phyloP scores from a whole-genome alignment of 2,113 vertebrate genomes.

The Mixornis gularis region DNA sequence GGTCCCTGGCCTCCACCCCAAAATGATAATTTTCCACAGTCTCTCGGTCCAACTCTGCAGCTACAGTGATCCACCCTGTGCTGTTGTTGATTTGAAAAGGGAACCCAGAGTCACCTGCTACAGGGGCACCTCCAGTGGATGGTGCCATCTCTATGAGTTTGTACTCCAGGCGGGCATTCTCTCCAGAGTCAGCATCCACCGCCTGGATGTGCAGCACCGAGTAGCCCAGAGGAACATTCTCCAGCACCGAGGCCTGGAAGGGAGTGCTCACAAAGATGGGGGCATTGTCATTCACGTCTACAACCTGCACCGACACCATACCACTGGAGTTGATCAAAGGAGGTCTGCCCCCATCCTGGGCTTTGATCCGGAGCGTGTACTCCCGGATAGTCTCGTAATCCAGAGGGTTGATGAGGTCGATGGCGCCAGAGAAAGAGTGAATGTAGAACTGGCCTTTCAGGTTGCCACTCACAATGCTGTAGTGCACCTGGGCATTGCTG shows the following conservation, averaged over 20 bases:
- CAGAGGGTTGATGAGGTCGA: conserved; percentile 91
- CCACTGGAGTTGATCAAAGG: conserved; percentile 92
- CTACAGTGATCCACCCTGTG: conserved; percentile 92
- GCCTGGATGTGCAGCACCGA: conserved; percentile 95
- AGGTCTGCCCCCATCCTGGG: conserved; percentile 93
- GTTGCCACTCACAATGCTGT: conserved; percentile 94
- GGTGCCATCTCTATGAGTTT: conserved; percentile 76
- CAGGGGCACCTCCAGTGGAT: not conserved
- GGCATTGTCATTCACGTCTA: conserved; percentile 93
- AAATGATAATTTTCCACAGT: conserved; percentile 88
- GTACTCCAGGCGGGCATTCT: conserved; percentile 89
- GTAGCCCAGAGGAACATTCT: conserved; percentile 87
- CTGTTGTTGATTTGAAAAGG: conserved; percentile 94
- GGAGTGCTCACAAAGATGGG: conserved; percentile 98
- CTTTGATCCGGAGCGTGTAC: conserved; percentile 90
- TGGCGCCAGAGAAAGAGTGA: conserved; percentile 85
- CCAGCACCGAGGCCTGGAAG: conserved; percentile 91
- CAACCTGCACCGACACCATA: conserved; percentile 88
- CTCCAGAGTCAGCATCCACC: conserved; percentile 87
- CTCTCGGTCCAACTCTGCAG: conserved; percentile 87
- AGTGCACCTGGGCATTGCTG: conserved; percentile 90
- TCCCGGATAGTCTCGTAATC: conserved; percentile 91
- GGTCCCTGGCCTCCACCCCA: conserved; percentile 89
- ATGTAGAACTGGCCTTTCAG: conserved; percentile 94
- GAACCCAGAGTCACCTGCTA: conserved; percentile 60